These are phyloP conservation scores for Epizoanthus fatuus DNA, from an alignment of 92 coral and sea anemone genomes.

Conservation along the genomic window DNA sequence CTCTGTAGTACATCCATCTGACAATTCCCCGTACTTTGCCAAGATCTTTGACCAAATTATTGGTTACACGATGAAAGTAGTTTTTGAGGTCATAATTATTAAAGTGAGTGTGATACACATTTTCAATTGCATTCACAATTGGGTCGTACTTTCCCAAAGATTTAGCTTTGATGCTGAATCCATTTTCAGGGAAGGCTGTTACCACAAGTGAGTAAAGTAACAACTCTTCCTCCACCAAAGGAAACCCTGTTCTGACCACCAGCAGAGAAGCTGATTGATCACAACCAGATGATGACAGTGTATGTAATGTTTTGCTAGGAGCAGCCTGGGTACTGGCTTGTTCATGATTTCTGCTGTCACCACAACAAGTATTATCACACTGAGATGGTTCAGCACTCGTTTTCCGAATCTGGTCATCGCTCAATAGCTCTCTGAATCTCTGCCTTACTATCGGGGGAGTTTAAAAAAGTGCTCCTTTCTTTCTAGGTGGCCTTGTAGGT, in stretches of 20 bases:
- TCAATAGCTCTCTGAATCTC: conserved; percentile 11
- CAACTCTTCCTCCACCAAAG: conserved; percentile 37
- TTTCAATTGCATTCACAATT: conserved; percentile 42
- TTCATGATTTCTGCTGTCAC: conserved; percentile 20
- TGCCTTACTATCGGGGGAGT: conserved; percentile 37
- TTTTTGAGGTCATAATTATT: conserved; percentile 33
- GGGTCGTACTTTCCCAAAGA: conserved; percentile 41
- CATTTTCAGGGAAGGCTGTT: conserved; percentile 51
- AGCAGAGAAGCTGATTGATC: not conserved
- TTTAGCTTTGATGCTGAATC: conserved; percentile 41
- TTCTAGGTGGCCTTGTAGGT: conserved; percentile 22
- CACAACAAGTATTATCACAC: not conserved
- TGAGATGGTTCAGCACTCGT: conserved; percentile 31
- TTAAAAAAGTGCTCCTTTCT: conserved; percentile 24
- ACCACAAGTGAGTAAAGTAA: conserved; percentile 40
- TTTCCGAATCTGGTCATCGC: not conserved
- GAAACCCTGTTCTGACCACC: conserved; percentile 43
- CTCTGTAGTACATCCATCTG: conserved; percentile 52
- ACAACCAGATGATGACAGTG: not conserved
- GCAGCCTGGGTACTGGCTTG: conserved; percentile 20
- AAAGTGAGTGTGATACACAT: conserved; percentile 29
- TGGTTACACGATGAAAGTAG: conserved; percentile 41
- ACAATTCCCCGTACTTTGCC: conserved; percentile 27
- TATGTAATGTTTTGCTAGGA: not conserved
- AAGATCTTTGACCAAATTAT: conserved; percentile 26